Evolutionary conservation across 1,140 invertebrate genomes (phyloP), one percentile per base, ranked within the genome.

Genomic region (Bactericera cockerelli): DNA sequence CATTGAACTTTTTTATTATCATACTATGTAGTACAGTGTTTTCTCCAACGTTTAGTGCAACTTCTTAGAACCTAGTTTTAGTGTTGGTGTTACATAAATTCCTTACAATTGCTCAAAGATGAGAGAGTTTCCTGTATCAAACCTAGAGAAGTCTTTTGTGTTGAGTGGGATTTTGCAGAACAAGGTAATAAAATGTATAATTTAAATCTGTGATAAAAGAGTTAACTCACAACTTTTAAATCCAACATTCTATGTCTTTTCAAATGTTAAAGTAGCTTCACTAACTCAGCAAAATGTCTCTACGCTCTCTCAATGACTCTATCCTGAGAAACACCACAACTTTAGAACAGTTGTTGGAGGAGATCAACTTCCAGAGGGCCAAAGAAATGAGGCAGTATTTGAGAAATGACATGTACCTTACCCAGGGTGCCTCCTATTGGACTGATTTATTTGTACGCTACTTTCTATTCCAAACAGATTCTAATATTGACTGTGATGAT

Each of bases 391-490:
- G 88, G 39, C 87, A 90, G 71, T 74, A 88, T 64, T 75, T 88
- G 61, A 89, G 88, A 73, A 87, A 89, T 75, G 87, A 87, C 89
- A 71, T 71, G 76, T 68, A 8, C 28, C n/a, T 62, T 11, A 31
- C 26, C 2, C 87, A 92, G 74, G 88, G 89, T 39, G 91, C 87
- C 49, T 92, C 89, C 1, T 96, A 95, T 72, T 97, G 93, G 93
- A 95, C 90, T 26, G 89, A 93, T 72, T 75, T 97, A 57, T 98
- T 98, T 74, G 87, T 94, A 42, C 78, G 89, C 4, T 89, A 96
- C 75, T 98, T 97, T 71, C 74, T 96, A 8, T 93, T 93, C 68
- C 87, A 91, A 77, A 78, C 81, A 55, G 84, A 87, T 65, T 80
- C 81, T 65, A 81, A 84, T 39, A 91, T 89, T 61, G 89, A 92